Conservation (phyloP, 1,140 invertebrate species). For the Plectus sambesii region DNA sequence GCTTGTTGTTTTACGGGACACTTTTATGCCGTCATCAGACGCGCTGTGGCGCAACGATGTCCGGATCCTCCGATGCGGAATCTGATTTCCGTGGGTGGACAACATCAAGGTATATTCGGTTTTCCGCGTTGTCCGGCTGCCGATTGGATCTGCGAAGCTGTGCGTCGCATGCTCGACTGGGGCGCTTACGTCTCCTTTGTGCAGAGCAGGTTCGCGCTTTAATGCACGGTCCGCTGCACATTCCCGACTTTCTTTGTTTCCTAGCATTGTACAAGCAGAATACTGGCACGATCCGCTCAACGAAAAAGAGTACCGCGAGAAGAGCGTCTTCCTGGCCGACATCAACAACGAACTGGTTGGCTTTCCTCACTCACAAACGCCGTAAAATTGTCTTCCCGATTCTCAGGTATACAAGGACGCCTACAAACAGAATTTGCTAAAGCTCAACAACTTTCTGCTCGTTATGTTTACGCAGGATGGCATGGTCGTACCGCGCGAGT, state of each 20-base stretch:
- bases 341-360: conserved; percentile 76
- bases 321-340: conserved; percentile 79
- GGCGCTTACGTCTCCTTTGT: conserved; percentile 64
- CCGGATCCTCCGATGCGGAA: conserved; percentile 68
- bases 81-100: conserved; percentile 82
- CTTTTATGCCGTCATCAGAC: conserved; percentile 55
- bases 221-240: too few species aligned
- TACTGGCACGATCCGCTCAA: conserved; percentile 96
- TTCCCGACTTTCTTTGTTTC: too few species aligned
- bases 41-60: conserved; percentile 83
- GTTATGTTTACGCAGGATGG: conserved; percentile 81
- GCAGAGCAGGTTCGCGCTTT: conserved; percentile 37
- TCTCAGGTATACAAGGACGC: conserved; percentile 49
- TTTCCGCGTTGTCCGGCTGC: conserved; percentile 55
- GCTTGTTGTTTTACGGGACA: conserved; percentile 21
- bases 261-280: conserved; percentile 74
- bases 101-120: conserved; percentile 85
- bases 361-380: conserved; percentile 7
- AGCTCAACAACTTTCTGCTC: conserved; percentile 73
- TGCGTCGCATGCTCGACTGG: conserved; percentile 66
- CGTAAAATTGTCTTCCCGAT: conserved; percentile 10
- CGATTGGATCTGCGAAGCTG: conserved; percentile 62
- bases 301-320: conserved; percentile 62
- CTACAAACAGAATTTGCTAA: conserved; percentile 63
- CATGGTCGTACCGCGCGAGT: conserved; percentile 77